Conservation (phyloP, 2,113 vertebrate genomes). For the Mola mola region DNA sequence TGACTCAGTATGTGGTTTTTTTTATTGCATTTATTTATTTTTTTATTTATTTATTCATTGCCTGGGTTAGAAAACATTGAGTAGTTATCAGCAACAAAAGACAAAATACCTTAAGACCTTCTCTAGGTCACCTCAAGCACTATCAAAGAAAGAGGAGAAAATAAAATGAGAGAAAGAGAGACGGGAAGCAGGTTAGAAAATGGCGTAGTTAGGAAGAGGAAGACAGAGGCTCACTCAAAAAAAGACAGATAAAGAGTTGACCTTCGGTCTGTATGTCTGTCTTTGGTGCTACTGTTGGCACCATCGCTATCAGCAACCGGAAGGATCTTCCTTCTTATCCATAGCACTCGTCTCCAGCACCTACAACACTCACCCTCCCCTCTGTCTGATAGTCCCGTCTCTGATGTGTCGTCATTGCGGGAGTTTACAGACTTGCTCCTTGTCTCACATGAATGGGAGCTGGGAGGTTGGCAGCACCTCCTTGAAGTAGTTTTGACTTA, state of each 20-base stretch:
- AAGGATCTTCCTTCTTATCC: slow-evolving; percentile 75
- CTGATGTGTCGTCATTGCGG: slow-evolving; percentile 61
- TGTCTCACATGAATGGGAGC: slow-evolving; percentile 61
- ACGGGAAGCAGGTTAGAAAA: not conserved
- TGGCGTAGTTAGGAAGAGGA: slow-evolving; percentile 23
- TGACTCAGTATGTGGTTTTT: no score
- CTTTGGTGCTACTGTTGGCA: slow-evolving; percentile 73
- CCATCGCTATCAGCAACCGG: slow-evolving; percentile 74
- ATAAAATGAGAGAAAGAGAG: not conserved
- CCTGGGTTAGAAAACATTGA: no score
- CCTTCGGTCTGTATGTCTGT: slow-evolving; percentile 59
- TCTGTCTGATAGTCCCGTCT: slow-evolving; percentile 61
- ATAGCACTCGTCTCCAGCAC: slow-evolving; percentile 56
- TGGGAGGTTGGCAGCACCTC: slow-evolving; percentile 22
- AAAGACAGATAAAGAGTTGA: slow-evolving; percentile 54
- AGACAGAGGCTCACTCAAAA: slow-evolving; percentile 22
- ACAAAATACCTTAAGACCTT: no score
- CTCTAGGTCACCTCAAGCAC: no score
- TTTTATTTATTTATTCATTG: no score
- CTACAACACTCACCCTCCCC: slow-evolving; percentile 46
- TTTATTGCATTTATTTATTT: no score
- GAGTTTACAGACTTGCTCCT: slow-evolving; percentile 56
- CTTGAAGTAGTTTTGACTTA: slow-evolving; percentile 54
- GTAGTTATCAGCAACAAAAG: no score
- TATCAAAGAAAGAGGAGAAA: no score